Evolutionary conservation across 2,888 invertebrate species (phyloP).

Genomic region (Folsomia candida): DNA sequence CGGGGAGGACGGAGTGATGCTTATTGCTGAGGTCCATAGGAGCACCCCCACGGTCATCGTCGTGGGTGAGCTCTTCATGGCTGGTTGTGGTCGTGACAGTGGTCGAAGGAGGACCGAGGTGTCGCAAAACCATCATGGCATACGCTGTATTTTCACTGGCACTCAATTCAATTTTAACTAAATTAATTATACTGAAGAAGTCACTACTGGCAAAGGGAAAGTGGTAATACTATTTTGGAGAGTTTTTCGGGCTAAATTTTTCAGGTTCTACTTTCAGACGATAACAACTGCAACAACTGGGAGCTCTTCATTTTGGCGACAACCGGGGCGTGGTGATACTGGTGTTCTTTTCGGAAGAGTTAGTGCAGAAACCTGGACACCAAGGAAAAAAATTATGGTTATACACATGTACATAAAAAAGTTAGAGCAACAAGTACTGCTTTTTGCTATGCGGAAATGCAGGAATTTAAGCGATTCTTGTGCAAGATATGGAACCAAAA

Average conservation of each 20-base stretch:
- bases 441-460: no score
- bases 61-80: slow-evolving; percentile 40
- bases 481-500: slow-evolving; percentile 24
- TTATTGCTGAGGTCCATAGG: slow-evolving; percentile 51
- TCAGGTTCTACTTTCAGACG: no score
- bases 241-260: background rate
- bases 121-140: slow-evolving; percentile 52
- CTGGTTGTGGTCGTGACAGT: slow-evolving; percentile 35
- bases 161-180: no score
- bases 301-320: no score
- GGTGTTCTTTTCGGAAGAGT: background rate
- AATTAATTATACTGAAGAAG: slow-evolving; percentile 4
- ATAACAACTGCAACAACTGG: no score
- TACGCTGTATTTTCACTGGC: slow-evolving; percentile 8
- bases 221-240: background rate
- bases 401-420: no score
- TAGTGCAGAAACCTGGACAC: background rate
- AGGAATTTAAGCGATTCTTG: background rate
- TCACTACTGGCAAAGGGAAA: background rate
- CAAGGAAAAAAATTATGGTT: background rate
- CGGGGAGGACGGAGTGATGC: slow-evolving; percentile 20
- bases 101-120: slow-evolving; percentile 44
- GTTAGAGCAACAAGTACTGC: no score
- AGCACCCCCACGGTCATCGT: slow-evolving; percentile 36
- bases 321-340: background rate